Conservation (phyloP, 2,797 vertebrate species). For the Acanthiza pusilla region DNA sequence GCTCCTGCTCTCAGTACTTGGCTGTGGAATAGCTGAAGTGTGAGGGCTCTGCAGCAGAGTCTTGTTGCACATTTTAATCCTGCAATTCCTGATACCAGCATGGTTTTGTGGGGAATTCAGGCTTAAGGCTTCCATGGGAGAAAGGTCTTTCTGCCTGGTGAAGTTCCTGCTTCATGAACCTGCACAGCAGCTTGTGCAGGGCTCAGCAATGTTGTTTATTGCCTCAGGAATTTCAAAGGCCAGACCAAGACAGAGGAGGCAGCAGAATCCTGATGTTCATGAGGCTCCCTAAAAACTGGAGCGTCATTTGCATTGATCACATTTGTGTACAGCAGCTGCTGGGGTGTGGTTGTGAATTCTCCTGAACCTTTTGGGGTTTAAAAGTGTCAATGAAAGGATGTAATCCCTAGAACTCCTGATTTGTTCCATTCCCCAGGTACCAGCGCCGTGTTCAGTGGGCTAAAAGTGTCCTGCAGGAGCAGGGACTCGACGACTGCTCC, state of each 20-base stretch:
- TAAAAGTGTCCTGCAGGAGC: conserved; percentile 68
- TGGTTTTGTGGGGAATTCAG: not conserved
- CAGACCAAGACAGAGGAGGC: not conserved
- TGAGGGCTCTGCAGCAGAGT: not conserved
- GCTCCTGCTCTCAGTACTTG: not conserved
- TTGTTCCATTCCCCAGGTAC: conserved; percentile 73
- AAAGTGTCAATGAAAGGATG: not conserved
- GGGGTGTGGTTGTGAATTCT: not conserved
- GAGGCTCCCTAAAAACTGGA: not conserved
- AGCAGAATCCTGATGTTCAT: not conserved
- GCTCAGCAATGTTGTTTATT: not conserved
- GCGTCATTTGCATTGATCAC: fast-evolving
- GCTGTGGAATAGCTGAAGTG: not conserved
- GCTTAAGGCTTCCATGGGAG: not conserved
- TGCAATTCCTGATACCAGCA: no score
- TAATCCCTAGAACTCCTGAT: not conserved
- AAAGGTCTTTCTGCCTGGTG: not conserved
- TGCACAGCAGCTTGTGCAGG: not conserved
- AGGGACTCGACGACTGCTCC: conserved; percentile 74
- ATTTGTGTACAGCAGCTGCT: not conserved
- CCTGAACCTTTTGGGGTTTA: not conserved
- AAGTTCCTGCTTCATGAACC: not conserved
- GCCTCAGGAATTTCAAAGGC: not conserved
- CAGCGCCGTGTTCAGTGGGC: conserved; percentile 79
- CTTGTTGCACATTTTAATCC: not conserved